Evolutionary conservation across 1,140 invertebrate species (phyloP).

Genomic region (Nasonia vitripennis): DNA sequence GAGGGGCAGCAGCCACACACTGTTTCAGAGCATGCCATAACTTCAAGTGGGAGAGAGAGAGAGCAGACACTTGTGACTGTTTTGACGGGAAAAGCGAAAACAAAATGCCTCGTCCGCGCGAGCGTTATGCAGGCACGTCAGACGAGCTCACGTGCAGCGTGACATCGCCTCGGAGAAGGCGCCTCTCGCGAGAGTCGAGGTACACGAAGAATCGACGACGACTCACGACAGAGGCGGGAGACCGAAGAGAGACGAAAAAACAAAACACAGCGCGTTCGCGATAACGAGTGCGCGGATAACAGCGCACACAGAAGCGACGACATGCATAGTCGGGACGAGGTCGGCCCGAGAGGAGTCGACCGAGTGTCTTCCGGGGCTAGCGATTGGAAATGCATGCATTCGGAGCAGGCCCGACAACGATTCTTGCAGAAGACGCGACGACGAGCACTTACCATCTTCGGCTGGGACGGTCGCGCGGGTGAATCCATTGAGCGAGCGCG

Average conservation of each 20-base stretch:
- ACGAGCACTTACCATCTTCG: constrained; percentile 67
- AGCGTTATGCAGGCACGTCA: not conserved
- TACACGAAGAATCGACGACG: not conserved
- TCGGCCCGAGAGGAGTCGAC: not conserved
- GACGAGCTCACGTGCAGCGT: not conserved
- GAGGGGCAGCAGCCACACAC: constrained; percentile 14
- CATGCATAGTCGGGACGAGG: constrained; percentile 5
- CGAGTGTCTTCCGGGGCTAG: not conserved
- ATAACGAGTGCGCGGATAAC: not conserved
- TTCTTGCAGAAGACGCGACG: no score
- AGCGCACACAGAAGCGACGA: not conserved
- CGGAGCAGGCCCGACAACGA: no score
- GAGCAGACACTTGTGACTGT: not conserved
- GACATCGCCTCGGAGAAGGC: not conserved
- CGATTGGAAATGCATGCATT: no score
- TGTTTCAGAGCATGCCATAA: constrained; percentile 24
- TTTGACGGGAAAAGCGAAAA: constrained; percentile 3
- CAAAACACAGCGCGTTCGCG: constrained; percentile 21
- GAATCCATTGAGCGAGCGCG: constrained; percentile 56
- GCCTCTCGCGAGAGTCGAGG: no score
- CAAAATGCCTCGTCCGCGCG: not conserved
- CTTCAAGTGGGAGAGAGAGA: constrained; percentile 37
- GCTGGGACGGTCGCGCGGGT: constrained; percentile 60
- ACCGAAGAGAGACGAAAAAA: constrained; percentile 15
- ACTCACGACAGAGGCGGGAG: not conserved